phyloP scores from a whole-genome alignment of 2,888 invertebrate genomes.

The Sceliomorpha sp. region DNA sequence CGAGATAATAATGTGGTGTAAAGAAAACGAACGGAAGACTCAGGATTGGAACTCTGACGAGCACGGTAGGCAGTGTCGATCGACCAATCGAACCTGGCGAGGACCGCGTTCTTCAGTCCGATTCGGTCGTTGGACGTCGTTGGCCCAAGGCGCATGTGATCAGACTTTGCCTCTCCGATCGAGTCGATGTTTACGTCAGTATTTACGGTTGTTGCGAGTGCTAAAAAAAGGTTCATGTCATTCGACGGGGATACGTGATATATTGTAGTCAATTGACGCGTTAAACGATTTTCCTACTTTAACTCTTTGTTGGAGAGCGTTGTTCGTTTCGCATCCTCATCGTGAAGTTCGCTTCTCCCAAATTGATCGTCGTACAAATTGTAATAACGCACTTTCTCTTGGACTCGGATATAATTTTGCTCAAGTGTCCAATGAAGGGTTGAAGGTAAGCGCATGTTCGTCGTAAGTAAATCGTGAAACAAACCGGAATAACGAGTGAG shows the following conservation, averaged over 20 bases:
- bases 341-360: slow-evolving; percentile 10
- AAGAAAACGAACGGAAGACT: not conserved
- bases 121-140: not conserved
- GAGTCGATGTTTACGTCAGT: slow-evolving; percentile 44
- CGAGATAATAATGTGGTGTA: no score
- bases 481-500: slow-evolving; percentile 4
- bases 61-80: not conserved
- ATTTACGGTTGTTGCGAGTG: slow-evolving; percentile 48
- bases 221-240: slow-evolving; percentile 21
- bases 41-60: not conserved
- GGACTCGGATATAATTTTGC: slow-evolving; percentile 23
- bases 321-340: slow-evolving; percentile 1
- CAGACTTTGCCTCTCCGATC: slow-evolving; percentile 21
- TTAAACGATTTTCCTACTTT: slow-evolving; percentile 38
- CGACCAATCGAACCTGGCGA: no score
- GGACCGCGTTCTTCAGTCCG: not conserved
- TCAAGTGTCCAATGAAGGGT: slow-evolving; percentile 34
- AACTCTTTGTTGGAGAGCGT: slow-evolving; percentile 41
- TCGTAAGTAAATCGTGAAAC: slow-evolving; percentile 22
- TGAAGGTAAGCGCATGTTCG: slow-evolving; percentile 32
- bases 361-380: slow-evolving; percentile 34
- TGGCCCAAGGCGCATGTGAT: slow-evolving; percentile 19
- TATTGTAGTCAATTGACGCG: slow-evolving; percentile 50
- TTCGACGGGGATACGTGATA: slow-evolving; percentile 46
- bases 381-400: slow-evolving; percentile 51